Evolutionary conservation across 1,140 invertebrate species (phyloP).

Genomic region (Cherax quadricarinatus): DNA sequence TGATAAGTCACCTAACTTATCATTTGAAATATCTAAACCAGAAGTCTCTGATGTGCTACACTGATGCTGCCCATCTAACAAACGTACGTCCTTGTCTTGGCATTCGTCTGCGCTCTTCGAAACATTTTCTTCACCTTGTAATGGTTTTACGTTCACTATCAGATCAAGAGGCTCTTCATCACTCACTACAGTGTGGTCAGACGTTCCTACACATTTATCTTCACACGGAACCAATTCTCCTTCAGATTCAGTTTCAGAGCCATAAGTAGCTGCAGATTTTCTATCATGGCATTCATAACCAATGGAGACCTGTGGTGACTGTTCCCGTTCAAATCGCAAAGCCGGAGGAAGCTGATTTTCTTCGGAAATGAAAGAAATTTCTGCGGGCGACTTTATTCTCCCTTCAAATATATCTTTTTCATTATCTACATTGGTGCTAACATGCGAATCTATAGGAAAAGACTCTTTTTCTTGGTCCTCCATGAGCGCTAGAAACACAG

Average conservation of each 20-base stretch:
- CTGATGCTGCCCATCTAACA: not conserved
- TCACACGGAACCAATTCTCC: slow-evolving; percentile 61
- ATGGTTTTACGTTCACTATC: slow-evolving; percentile 1
- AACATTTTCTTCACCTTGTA: not conserved
- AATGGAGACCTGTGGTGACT: slow-evolving; percentile 43
- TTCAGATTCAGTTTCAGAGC: slow-evolving; percentile 63
- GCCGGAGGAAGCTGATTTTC: not conserved
- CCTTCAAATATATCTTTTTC: not conserved
- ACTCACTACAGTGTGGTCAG: slow-evolving; percentile 31
- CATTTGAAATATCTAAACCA: not conserved
- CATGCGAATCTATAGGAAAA: not conserved
- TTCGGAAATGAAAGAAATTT: not conserved
- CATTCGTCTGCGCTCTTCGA: not conserved
- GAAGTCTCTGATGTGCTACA: not conserved
- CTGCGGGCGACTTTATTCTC: not conserved
- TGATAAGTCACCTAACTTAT: not conserved
- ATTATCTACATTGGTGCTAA: not conserved
- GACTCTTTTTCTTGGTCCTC: slow-evolving; percentile 24
- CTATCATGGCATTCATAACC: slow-evolving; percentile 59
- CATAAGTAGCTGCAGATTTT: slow-evolving; percentile 24
- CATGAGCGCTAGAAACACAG: slow-evolving; percentile 36
- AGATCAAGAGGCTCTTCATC: slow-evolving; percentile 37
- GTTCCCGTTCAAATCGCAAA: not conserved
- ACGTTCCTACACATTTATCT: slow-evolving; percentile 61
- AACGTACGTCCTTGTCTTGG: slow-evolving; percentile 4